Base-by-base conservation (phyloP, 2,113 vertebrate genomes). In the Pelecanoides urinatrix region DNA sequence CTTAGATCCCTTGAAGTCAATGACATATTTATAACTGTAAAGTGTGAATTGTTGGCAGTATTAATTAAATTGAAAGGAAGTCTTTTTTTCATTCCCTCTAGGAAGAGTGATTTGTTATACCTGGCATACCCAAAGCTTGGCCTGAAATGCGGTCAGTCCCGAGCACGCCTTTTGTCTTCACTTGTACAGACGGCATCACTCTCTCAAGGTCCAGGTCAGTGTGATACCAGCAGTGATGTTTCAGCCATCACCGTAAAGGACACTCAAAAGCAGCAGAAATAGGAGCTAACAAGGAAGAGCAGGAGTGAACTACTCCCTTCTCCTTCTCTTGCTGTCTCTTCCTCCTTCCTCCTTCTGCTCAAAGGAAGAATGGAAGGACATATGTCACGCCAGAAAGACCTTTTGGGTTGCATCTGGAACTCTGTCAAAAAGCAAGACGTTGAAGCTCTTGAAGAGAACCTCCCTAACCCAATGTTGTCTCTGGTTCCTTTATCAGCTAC, bases 151-250 rank as follows among this genome's bases (percentile, higher is more conserved):
- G 2, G 14, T 12, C 36, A 22, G 11, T 63, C 34, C 11, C 3
- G 11, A 42, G 26, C 23, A 23, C 1, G 2, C 16, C 5, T 30
- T 40, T 45, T 45, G 25, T 29, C 25, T 71, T 66, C 44, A 10
- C 10, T 13, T 70, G 17, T 10, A 23, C 16, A 29, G 11, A 30
- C 4, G 3, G 14, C 32, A 25, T 56, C 5, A 0, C 13, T 11
- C 5, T 65, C 16, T 34, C 16, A n/a, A 52, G n/a, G 25, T 50
- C 20, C 2, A 1, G 29, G 26, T 47, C 1, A 4, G 13, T 47
- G 65, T 45, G 29, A 6, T 53, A 42, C 16, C 34, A 26, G 29
- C 6, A 15, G 27, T 38, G 44, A 38, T n/a, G 59, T 58, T 23
- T 65, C 25, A 63, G 56, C 29, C 22, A 14, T 27, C 36, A 27